Evolutionary conservation across 2,888 invertebrate species (phyloP).

Genomic region (Sphaerophoria rueppellii): DNA sequence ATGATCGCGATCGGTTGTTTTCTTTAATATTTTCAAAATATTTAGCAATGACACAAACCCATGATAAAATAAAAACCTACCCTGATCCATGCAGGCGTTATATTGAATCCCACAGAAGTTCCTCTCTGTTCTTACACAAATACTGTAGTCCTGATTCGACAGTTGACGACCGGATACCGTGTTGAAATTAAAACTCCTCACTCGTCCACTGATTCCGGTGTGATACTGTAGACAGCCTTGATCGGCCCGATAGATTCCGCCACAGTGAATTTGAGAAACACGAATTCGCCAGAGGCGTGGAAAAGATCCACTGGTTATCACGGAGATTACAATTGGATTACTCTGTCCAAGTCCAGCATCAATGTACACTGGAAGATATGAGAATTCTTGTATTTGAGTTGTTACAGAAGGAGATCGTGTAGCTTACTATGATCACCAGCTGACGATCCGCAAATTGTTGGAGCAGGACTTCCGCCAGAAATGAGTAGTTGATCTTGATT

Average conservation of each 20-base stretch:
- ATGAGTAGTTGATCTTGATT: constrained; percentile 93
- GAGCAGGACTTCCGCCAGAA: constrained; percentile 90
- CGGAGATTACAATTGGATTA: constrained; percentile 90
- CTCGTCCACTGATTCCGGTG: constrained; percentile 89
- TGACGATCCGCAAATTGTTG: constrained; percentile 91
- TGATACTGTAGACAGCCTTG: constrained; percentile 81
- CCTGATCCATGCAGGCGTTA: constrained; percentile 87
- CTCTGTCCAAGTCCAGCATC: constrained; percentile 88
- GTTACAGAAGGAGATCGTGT: not conserved
- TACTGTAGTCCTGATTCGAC: constrained; percentile 94
- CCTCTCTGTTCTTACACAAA: constrained; percentile 91
- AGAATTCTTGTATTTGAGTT: not conserved
- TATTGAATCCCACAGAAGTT: constrained; percentile 95
- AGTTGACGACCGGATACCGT: constrained; percentile 89
- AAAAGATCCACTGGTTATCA: constrained; percentile 91
- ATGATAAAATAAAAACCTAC: constrained; percentile 79
- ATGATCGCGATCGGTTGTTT: constrained; percentile 88
- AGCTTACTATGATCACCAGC: constrained; percentile 91
- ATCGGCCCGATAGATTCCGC: constrained; percentile 85
- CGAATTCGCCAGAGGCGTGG: constrained; percentile 91
- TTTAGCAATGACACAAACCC: constrained; percentile 7
- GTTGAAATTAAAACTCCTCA: constrained; percentile 93
- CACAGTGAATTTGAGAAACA: constrained; percentile 91
- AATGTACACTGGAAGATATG: constrained; percentile 88
- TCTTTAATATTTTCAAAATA: constrained; percentile 81